Evolutionary conservation across 2,797 vertebrate genomes (phyloP).

Genomic region (Todus mexicanus): DNA sequence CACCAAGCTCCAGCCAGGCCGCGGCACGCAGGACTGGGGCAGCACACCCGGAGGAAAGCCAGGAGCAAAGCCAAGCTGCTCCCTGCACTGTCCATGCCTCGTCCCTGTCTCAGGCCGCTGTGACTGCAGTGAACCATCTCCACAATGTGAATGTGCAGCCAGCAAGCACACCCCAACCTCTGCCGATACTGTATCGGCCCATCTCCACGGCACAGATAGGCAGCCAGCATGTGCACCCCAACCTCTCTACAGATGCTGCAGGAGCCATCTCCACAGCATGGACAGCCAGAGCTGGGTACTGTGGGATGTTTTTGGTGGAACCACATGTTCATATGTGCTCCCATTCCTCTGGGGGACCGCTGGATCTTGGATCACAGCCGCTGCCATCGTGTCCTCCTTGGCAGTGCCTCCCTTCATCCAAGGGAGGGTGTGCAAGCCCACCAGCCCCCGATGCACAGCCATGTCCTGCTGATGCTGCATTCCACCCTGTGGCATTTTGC

Average conservation of each 20-base stretch:
- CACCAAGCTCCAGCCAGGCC: not conserved
- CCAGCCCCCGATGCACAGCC: too few species aligned
- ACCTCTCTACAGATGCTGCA: not conserved
- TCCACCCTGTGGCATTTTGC: rapidly evolving
- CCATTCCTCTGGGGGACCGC: rapidly evolving
- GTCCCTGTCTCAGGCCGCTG: not conserved
- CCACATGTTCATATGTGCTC: rapidly evolving
- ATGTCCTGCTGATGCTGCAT: not conserved
- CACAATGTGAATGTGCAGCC: not conserved
- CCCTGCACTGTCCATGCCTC: rapidly evolving
- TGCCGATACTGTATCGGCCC: not conserved
- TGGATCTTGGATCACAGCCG: rapidly evolving
- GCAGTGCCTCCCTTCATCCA: not conserved
- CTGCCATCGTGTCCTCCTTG: rapidly evolving
- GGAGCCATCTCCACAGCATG: not conserved
- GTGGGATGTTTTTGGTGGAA: rapidly evolving
- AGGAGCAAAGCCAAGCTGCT: not conserved
- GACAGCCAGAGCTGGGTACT: not conserved
- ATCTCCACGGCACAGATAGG: not conserved
- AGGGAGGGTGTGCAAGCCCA: not conserved
- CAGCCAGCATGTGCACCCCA: not conserved
- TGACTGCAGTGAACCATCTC: too few species aligned
- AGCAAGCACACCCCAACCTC: not conserved
- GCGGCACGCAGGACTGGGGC: rapidly evolving
- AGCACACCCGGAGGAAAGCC: not conserved